These are phyloP conservation scores for Sebastes minor DNA, from an alignment of 2,797 vertebrate genomes.

Conservation along the genomic window DNA sequence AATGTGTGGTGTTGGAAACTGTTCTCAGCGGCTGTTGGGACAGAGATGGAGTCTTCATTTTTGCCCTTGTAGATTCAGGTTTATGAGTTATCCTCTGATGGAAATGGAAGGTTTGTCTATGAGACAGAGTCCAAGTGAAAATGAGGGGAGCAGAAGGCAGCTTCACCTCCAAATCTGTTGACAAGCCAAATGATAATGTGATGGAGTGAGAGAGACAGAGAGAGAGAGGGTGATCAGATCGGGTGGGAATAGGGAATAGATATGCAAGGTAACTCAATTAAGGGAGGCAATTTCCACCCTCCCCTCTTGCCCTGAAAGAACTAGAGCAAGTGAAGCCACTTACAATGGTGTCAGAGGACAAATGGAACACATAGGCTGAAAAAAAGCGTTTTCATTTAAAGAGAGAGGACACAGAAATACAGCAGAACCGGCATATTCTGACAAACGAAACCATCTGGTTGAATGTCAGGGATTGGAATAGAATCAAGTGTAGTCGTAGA, in stretches of 20 bases:
- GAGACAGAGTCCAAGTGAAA: slow-evolving; percentile 15
- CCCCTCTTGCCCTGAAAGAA: slow-evolving; percentile 66
- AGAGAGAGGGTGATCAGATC: slow-evolving; percentile 32
- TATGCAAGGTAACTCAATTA: slow-evolving; percentile 77
- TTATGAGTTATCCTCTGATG: not conserved
- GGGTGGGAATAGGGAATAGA: slow-evolving; percentile 62
- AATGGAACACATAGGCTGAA: slow-evolving; percentile 53
- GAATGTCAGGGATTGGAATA: not conserved
- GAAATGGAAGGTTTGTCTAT: not conserved
- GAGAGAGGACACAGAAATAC: slow-evolving; percentile 19
- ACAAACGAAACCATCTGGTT: not conserved
- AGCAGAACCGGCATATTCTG: not conserved
- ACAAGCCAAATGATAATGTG: slow-evolving; percentile 59
- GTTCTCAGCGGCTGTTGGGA: not conserved
- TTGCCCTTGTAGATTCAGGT: not conserved
- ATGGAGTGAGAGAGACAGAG: slow-evolving; percentile 12
- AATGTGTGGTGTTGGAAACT: not conserved
- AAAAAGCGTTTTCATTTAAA: slow-evolving; percentile 18
- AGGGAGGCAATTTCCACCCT: slow-evolving; percentile 67
- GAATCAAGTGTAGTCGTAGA: not conserved
- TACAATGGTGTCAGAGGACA: slow-evolving; percentile 72
- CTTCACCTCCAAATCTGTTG: slow-evolving; percentile 50
- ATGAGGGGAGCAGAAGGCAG: slow-evolving; percentile 40
- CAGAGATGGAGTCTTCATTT: not conserved
- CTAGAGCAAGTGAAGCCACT: slow-evolving; percentile 64